phyloP scores from a whole-genome alignment of 2,113 vertebrate genomes.

The Larimichthys crocea region DNA sequence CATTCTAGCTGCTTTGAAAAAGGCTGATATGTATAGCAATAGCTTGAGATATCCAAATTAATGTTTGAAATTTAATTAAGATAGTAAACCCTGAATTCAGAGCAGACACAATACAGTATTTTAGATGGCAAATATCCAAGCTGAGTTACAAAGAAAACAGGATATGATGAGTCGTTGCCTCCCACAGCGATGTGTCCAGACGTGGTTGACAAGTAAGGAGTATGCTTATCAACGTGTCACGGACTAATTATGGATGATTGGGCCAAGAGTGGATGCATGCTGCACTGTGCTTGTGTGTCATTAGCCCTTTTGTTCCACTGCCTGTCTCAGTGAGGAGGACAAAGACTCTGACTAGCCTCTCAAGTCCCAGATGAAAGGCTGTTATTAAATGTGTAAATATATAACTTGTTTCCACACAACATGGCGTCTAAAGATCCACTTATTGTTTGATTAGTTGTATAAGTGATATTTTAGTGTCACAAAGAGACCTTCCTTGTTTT shows the following conservation, averaged over 20 bases:
- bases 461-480: neutral
- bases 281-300: conserved; percentile 27
- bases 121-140: neutral
- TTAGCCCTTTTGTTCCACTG: conserved; percentile 45
- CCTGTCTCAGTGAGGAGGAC: conserved; percentile 22
- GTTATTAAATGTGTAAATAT: conserved; percentile 37
- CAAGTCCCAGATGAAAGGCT: neutral
- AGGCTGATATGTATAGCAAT: neutral
- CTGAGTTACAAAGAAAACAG: neutral
- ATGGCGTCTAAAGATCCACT: neutral
- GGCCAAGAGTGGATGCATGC: conserved; percentile 23
- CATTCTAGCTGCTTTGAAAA: neutral
- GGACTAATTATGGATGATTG: conserved; percentile 47
- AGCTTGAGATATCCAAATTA: too few relatives aligned
- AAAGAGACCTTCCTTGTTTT: neutral
- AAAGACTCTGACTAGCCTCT: conserved; percentile 8
- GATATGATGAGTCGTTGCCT: conserved; percentile 8
- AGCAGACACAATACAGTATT: neutral
- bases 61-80: too few relatives aligned
- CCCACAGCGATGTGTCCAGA: conserved; percentile 7
- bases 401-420: conserved; percentile 5
- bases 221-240: conserved; percentile 28
- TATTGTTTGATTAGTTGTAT: neutral
- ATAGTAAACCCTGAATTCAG: neutral
- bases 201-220: conserved; percentile 2